phyloP scores from a whole-genome alignment of 2,113 vertebrate genomes.

The Zosterops pallidus region DNA sequence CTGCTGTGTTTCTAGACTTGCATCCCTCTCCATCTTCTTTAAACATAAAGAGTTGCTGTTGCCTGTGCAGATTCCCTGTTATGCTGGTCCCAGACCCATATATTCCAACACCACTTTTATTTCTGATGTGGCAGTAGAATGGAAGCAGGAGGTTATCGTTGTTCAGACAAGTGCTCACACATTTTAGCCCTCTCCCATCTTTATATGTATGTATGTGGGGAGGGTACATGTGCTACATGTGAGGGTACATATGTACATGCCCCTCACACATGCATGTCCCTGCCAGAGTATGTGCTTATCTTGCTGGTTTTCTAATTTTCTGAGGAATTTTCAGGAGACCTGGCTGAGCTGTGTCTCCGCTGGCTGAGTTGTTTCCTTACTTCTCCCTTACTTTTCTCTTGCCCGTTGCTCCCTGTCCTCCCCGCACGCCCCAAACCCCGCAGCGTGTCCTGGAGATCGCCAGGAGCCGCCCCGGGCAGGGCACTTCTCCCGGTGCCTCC shows the following conservation, averaged over 20 bases:
- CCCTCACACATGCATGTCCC: fast-evolving
- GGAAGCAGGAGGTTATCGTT: neutral
- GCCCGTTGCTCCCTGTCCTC: neutral
- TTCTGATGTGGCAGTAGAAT: neutral
- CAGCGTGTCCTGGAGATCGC: neutral
- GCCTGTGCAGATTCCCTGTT: neutral
- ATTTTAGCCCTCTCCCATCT: neutral
- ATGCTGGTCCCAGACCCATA: neutral
- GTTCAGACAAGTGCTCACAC: fast-evolving
- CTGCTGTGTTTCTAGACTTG: neutral
- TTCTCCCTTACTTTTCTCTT: neutral
- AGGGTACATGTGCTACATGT: too few relatives aligned
- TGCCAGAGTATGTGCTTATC: fast-evolving
- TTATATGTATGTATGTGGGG: too few relatives aligned
- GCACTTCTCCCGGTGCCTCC: neutral
- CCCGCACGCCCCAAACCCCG: neutral
- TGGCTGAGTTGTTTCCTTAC: neutral
- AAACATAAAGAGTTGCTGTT: neutral
- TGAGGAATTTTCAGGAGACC: neutral
- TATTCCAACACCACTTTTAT: neutral
- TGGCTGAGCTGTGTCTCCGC: neutral
- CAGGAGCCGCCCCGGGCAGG: fast-evolving
- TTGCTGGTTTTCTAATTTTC: neutral
- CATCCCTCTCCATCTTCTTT: neutral
- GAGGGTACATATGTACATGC: too few relatives aligned